Percentiles rank a stretch among this genome's conserved stretches.
phyloP scores from a whole-genome alignment of 2,113 vertebrate species.

The Anarhynchus alexandrinus region DNA sequence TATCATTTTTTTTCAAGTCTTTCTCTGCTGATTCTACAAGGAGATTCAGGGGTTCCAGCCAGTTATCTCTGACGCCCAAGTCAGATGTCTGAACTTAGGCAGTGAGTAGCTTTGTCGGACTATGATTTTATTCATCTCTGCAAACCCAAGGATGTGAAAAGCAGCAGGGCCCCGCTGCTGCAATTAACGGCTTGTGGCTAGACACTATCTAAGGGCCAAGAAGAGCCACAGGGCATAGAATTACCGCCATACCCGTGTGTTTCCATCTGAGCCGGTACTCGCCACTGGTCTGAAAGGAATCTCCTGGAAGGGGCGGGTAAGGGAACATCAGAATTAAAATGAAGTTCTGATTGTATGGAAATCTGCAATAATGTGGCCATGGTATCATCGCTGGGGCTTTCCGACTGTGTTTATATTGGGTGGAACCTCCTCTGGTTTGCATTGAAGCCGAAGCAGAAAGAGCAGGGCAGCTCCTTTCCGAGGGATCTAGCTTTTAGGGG shows the following conservation, averaged over 20 bases:
- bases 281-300: not conserved
- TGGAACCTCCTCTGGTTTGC: not conserved
- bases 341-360: not conserved
- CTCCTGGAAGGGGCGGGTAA: accelerated
- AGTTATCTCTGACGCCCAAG: not conserved
- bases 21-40: not conserved
- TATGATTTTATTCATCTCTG: not conserved
- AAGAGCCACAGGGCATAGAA: not conserved
- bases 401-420: accelerated
- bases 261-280: not conserved
- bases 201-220: not conserved
- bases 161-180: not conserved
- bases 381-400: not conserved
- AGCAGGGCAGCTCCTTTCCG: not conserved
- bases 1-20: not conserved
- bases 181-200: not conserved
- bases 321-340: not conserved
- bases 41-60: not conserved
- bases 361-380: not conserved
- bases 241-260: not conserved
- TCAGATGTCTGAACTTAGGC: not conserved
- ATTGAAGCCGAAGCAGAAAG: not conserved
- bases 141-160: not conserved
- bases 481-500: not conserved
- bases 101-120: not conserved